Evolutionary conservation across 2,797 vertebrate species (phyloP).

Genomic region (Enoplosus armatus): DNA sequence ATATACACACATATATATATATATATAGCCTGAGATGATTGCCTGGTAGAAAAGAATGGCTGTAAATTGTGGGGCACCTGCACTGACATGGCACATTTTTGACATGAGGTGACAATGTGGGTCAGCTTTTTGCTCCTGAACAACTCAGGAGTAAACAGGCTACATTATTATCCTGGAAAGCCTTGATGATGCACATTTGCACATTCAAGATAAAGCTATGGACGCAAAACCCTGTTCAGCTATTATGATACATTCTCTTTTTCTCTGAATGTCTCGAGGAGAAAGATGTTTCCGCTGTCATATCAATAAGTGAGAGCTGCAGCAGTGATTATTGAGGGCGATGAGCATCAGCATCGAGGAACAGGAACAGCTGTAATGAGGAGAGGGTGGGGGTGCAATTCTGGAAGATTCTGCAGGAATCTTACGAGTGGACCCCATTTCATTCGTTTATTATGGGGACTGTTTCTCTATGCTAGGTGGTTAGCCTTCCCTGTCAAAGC

Average conservation of each 20-base stretch:
- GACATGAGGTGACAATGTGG: neutral
- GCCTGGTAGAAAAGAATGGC: neutral
- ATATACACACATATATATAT: too few species aligned
- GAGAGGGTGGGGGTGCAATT: constrained; percentile 76
- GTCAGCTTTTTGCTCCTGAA: neutral
- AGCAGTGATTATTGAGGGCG: constrained; percentile 50
- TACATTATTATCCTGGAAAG: neutral
- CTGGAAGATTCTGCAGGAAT: constrained; percentile 83
- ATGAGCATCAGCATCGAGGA: constrained; percentile 54
- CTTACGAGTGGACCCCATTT: constrained; percentile 77
- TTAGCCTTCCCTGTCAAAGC: constrained; percentile 62
- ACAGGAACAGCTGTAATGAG: constrained; percentile 62
- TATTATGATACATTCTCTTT: neutral
- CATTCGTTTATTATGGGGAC: constrained; percentile 71
- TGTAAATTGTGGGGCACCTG: neutral
- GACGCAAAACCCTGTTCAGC: neutral
- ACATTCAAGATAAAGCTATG: neutral
- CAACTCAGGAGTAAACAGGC: neutral
- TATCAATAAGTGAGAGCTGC: constrained; percentile 18
- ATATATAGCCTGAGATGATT: constrained; percentile 7
- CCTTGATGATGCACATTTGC: constrained; percentile 4
- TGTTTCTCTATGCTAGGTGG: constrained; percentile 57
- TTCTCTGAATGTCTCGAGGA: neutral
- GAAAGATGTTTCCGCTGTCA: constrained; percentile 21
- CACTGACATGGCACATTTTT: constrained; percentile 2